Evolutionary conservation across 2,797 vertebrate species (phyloP), one percentile per base, ranked within the genome.

Genomic region (Lutjanus campechanus): DNA sequence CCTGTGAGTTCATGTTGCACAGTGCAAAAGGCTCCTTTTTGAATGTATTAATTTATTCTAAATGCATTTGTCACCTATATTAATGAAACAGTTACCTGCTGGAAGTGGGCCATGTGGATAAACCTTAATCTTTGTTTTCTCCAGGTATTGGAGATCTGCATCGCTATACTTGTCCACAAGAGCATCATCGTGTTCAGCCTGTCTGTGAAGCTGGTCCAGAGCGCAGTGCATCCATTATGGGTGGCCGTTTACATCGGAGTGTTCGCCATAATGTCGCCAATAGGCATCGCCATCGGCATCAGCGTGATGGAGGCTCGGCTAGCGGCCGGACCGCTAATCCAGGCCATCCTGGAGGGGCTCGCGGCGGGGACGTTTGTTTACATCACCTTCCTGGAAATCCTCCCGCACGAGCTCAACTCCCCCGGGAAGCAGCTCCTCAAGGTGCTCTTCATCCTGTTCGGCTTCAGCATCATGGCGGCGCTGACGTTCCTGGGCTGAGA

Each of bases 331-430:
- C 87, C 92, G 0, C 84, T 97, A 29, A 93, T 96, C 54, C 97
- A 97, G 91, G 95, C 94, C 0, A 13, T 97, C 20, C 89, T 98
- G 85, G 96, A 97, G 87, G 96, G 97, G 2, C 88, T 98, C 29
- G 95, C 97, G 0, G 96, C 97, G 0, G 97, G 97, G 10, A 98
- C 97, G 0, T 98, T 98, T 63, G 51, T 98, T 15, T 98, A 98
- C 82, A 96, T 98, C 91, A 98, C 97, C 81, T 98, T 98, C 81
- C 74, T 98, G 79, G 97, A 98, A 92, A 97, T 98, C 90, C 94
- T 98, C 47, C 97, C 97, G 0, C 95, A 96, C 13, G 97, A 98
- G 76, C 95, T 98, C 54, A 96, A 96, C 89, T 92, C 95, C 1
- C 92, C 94, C 0, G 96, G 95, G 75, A 91, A 85, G 68, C 96